Base-by-base conservation (phyloP, 2,113 vertebrate genomes). In the Craseonycteris thonglongyai region DNA sequence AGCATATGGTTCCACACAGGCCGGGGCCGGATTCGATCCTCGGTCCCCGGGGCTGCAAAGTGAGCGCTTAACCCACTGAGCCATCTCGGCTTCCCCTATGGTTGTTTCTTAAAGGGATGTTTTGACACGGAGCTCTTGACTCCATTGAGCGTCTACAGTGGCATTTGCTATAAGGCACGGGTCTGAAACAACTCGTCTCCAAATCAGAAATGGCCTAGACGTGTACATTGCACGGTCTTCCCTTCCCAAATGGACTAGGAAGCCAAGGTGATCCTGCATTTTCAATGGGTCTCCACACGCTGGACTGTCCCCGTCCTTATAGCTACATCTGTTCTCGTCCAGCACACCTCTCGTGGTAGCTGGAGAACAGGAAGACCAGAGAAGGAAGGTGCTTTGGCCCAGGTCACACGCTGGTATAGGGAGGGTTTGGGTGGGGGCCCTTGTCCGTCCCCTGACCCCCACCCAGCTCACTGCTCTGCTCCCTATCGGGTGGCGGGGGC, bases 271-370 rank as follows among this genome's bases (percentile, higher is more conserved):
- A 7, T 14, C 61, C 0, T 3, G 6, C 30, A 5, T 24, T 6
- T 61, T 5, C 22, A 35, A 18, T 6, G 2, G 38, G n/a, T 5
- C 38, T 45, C 30, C 35, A 19, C n/a, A n/a, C n/a, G n/a, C n/a
- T n/a, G n/a, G n/a, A n/a, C n/a, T n/a, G n/a, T n/a, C n/a, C 19
- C 5, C 28, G 2, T 3, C 4, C 40, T 42, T 4, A 5, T 11
- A 5, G 30, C n/a, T 22, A 13, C 38, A 15, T 28, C 59, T 22
- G 54, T 6, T 68, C 63, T 11, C 16, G 11, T 47, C 40, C 56
- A 11, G 54, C 11, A 21, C 40, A 26, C 5, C 1, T 22, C 15
- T 89, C 63, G 2, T 21, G 26, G 14, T 24, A 47, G 24, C 49
- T 35, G 12, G 58, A 63, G 63, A 63, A 33, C 40, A 28, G 6